Base-by-base conservation (phyloP, 2,797 vertebrate species). In the Pangasius mekongensis region DNA sequence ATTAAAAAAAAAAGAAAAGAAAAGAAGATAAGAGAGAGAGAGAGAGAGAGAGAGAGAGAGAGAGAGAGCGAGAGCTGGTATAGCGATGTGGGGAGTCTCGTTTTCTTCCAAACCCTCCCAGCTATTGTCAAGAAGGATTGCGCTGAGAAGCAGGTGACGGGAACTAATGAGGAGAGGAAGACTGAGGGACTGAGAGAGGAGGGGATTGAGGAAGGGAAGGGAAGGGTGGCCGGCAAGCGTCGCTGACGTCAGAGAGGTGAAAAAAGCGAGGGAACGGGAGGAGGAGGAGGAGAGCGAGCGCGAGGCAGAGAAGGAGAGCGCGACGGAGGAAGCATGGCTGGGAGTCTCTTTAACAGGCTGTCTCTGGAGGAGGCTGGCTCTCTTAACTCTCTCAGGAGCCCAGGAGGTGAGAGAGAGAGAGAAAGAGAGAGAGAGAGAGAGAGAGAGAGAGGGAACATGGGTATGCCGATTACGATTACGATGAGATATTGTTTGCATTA, bases 291-390 rank as follows among this genome's bases (percentile, higher is more conserved):
- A 86, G 87, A 89, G 91, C 89, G 86, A 88, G 90, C 13, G 58
- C 74, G 43, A 86, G 58, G 66, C 58, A 66, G 78, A 86, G 86
- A 73, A 67, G 24, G 82, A 84, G 36, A 36, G 60, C n/a, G 71
- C 52, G 30, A 83, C 60, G 20, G 62, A 80, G 83, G 81, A 77
- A 93, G 89, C 87, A 96, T 96, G 95, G 95, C 95, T 90, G 93
- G 94, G 91, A 95, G 94, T 89, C 91, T 94, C 90, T 95, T 95
- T 93, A 94, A 93, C 93, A 94, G 94, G 91, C 94, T 95, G 82
- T 95, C 95, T 89, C 91, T 96, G 91, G 95, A 95, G 92, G 95
- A 96, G 89, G 93, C 90, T 80, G 94, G 94, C 91, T 96, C 95
- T 3, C 93, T 93, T 89, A 94, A 95, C 93, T 96, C 95, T 91